These are phyloP conservation scores for Dryobates pubescens DNA, from an alignment of 2,797 vertebrate species.

Conservation along the genomic window DNA sequence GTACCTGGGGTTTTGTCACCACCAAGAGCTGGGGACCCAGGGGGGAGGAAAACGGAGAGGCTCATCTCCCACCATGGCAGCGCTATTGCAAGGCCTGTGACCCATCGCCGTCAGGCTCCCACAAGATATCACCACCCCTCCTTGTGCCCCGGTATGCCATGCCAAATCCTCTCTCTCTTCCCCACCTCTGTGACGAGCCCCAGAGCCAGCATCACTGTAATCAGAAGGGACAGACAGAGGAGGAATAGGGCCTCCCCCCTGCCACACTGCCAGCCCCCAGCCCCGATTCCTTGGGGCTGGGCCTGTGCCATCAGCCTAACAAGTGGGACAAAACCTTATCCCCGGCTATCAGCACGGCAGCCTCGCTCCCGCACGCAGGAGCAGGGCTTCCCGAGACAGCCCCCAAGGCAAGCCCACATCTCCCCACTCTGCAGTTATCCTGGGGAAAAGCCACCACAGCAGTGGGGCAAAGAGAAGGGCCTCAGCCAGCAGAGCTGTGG, in stretches of 20 bases:
- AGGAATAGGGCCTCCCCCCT: neutral
- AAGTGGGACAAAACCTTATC: neutral
- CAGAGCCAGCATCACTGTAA: neutral
- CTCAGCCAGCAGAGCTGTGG: accelerated
- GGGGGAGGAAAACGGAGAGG: accelerated
- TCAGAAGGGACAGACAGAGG: slow-evolving; percentile 32
- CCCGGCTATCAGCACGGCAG: accelerated
- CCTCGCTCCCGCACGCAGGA: accelerated
- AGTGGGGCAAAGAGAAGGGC: accelerated
- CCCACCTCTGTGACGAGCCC: neutral
- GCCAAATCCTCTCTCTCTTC: slow-evolving; percentile 35
- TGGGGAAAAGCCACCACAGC: neutral
- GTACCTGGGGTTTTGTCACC: neutral
- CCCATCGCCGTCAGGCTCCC: neutral
- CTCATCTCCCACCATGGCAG: neutral
- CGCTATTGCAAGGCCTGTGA: neutral
- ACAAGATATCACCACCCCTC: neutral
- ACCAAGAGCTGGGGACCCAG: neutral
- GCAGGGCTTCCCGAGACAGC: neutral
- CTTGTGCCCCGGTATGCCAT: accelerated
- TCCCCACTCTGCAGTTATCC: accelerated
- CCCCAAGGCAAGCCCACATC: neutral
- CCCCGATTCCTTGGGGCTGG: neutral
- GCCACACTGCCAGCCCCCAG: neutral
- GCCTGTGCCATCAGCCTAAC: neutral